A percentile compares a stretch with the other conserved stretches of the same genome.
Conservation (phyloP, 2,888 invertebrate genomes). For the Drosophila meridiana region DNA sequence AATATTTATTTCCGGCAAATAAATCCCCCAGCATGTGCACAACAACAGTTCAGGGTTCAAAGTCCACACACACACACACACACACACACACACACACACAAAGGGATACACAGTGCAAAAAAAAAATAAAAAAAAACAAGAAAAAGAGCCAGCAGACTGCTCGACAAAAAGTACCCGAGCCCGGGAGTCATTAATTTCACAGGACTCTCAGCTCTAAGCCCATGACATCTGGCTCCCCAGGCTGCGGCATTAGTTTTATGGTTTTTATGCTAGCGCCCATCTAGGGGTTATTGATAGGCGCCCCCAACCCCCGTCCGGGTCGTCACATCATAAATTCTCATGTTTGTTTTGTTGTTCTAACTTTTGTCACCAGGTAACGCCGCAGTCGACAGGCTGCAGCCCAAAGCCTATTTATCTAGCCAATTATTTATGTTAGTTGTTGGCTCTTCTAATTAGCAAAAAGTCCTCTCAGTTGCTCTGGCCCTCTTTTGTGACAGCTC, state of each 20-base stretch:
- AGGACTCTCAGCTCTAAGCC: conserved; percentile 41
- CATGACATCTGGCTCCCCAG: conserved; percentile 47
- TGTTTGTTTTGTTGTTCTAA: conserved; percentile 66
- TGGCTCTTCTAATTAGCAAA: conserved; percentile 62
- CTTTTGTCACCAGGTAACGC: conserved; percentile 62
- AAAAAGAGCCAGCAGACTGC: conserved; percentile 25
- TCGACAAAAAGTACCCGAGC: no score
- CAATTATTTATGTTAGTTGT: conserved; percentile 49
- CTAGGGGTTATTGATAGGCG: conserved; percentile 66
- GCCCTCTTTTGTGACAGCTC: conserved; percentile 41
- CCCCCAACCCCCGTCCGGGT: conserved; percentile 2
- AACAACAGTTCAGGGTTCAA: conserved; percentile 32
- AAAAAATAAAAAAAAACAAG: conserved; percentile 40
- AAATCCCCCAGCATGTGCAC: conserved; percentile 70
- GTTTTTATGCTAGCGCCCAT: conserved; percentile 50
- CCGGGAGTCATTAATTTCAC: conserved; percentile 80
- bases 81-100: conserved; percentile 8
- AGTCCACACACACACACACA: conserved; percentile 18
- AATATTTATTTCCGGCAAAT: conserved; percentile 81
- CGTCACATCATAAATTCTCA: conserved; percentile 68
- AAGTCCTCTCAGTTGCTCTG: conserved; percentile 22
- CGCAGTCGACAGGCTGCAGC: conserved; percentile 3
- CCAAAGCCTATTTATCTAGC: conserved; percentile 37
- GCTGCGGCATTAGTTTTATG: conserved; percentile 72
- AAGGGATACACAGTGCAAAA: conserved; percentile 30